Percentiles rank a stretch among this genome's conserved stretches.
These are phyloP conservation scores for Crambe crambe DNA, from an alignment of 37 sponge, comb jelly and placozoan genomes.

Conservation along the genomic window DNA sequence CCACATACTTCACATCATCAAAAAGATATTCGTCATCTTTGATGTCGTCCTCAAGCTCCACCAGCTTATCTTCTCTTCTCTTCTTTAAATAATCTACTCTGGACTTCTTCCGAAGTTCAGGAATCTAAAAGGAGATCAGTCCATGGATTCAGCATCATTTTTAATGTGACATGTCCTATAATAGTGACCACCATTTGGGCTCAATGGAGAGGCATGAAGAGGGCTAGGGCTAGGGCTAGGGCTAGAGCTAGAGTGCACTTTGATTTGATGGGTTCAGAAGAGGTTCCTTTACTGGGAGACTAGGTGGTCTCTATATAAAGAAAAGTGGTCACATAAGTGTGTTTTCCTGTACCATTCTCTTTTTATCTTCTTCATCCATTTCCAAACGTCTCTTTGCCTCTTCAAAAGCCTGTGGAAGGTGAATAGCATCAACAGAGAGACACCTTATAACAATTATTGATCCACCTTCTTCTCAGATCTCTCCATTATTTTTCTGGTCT, in stretches of 20 bases:
- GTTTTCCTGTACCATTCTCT: constrained; percentile 39
- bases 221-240: too few relatives aligned
- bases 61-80: constrained; percentile 86
- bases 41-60: constrained; percentile 91
- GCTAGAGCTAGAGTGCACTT: too few relatives aligned
- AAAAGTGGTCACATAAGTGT: neutral
- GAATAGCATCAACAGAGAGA: neutral
- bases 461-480: constrained; percentile 81
- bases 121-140: constrained; percentile 41
- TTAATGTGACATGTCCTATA: too few relatives aligned
- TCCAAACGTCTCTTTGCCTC: constrained; percentile 82
- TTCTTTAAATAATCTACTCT: constrained; percentile 83
- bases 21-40: constrained; percentile 89
- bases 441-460: neutral
- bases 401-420: constrained; percentile 61
- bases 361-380: constrained; percentile 72
- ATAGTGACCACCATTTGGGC: too few relatives aligned
- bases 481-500: constrained; percentile 90
- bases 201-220: too few relatives aligned
- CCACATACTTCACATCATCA: constrained; percentile 56
- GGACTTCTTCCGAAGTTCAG: constrained; percentile 87
- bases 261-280: too few relatives aligned
- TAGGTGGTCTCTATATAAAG: neutral
- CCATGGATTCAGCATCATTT: neutral
- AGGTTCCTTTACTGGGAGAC: too few relatives aligned